These are phyloP conservation scores for Sciurus vulgaris DNA, from an alignment of 2,797 vertebrate species.

Conservation along the genomic window DNA sequence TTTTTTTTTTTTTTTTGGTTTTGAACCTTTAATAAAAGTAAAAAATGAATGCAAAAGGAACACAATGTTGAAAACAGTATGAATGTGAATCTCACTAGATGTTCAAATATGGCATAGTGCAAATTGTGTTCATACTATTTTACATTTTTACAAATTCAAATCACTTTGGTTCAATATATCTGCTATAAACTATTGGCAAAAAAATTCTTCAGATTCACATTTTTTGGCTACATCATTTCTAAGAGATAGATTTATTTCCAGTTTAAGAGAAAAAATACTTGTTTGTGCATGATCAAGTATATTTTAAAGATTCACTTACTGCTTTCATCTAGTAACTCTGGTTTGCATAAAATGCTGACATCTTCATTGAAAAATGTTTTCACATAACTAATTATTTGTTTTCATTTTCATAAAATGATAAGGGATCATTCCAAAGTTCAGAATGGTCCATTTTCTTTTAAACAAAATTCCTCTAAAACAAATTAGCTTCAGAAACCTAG, in stretches of 20 bases:
- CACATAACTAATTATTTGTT: background rate
- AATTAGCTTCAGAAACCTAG: conserved; percentile 23
- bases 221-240: conserved; percentile 85
- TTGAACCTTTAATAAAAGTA: conserved; percentile 90
- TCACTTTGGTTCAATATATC: conserved; percentile 88
- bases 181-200: conserved; percentile 87
- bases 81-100: conserved; percentile 82
- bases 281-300: conserved; percentile 68
- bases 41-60: conserved; percentile 86
- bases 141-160: conserved; percentile 83
- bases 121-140: conserved; percentile 80
- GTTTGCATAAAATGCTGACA: conserved; percentile 49
- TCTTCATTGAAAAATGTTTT: conserved; percentile 7
- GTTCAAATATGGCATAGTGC: conserved; percentile 87
- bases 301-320: conserved; percentile 49
- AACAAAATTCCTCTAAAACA: conserved; percentile 51
- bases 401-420: conserved; percentile 28
- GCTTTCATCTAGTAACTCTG: conserved; percentile 46
- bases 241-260: conserved; percentile 82
- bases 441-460: background rate
- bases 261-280: conserved; percentile 81
- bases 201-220: conserved; percentile 82
- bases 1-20: too few species aligned
- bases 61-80: conserved; percentile 85
- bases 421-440: background rate